Percentiles rank a stretch among this genome's conserved stretches.
phyloP scores from a whole-genome alignment of 2,113 vertebrate genomes.

The Podarcis muralis region DNA sequence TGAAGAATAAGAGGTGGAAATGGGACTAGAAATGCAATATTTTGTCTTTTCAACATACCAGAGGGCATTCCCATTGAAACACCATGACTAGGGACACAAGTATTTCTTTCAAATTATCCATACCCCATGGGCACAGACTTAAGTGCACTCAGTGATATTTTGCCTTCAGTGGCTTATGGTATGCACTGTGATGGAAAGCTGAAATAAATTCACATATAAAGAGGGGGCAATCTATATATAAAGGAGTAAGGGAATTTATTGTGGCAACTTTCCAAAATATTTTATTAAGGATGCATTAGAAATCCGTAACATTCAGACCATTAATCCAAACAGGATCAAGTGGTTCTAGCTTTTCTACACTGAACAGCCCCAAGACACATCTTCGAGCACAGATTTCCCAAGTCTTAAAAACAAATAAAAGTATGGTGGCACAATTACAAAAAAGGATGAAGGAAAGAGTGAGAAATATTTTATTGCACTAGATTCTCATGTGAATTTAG shows the following conservation, averaged over 20 bases:
- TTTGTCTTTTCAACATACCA: background rate
- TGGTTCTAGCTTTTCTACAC: background rate
- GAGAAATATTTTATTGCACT: constrained; percentile 49
- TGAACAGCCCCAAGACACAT: background rate
- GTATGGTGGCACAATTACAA: constrained; percentile 28
- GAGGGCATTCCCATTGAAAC: background rate
- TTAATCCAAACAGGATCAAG: constrained; percentile 34
- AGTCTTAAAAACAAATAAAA: constrained; percentile 41
- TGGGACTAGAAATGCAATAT: background rate
- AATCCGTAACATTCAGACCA: background rate
- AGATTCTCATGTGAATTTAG: constrained; percentile 53
- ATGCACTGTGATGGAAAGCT: background rate
- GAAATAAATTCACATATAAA: constrained; percentile 48
- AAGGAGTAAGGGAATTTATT: background rate
- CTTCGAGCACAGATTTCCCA: background rate
- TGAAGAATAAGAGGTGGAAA: background rate
- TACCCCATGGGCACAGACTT: background rate
- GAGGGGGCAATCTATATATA: background rate
- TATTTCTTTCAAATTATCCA: background rate
- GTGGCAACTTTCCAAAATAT: constrained; percentile 9
- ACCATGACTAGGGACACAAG: background rate
- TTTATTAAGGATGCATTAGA: constrained; percentile 36
- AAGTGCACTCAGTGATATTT: background rate
- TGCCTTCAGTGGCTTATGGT: background rate
- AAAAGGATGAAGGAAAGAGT: constrained; percentile 7